Base-by-base conservation (phyloP, 2,113 vertebrate species). In the Sus scrofa region DNA sequence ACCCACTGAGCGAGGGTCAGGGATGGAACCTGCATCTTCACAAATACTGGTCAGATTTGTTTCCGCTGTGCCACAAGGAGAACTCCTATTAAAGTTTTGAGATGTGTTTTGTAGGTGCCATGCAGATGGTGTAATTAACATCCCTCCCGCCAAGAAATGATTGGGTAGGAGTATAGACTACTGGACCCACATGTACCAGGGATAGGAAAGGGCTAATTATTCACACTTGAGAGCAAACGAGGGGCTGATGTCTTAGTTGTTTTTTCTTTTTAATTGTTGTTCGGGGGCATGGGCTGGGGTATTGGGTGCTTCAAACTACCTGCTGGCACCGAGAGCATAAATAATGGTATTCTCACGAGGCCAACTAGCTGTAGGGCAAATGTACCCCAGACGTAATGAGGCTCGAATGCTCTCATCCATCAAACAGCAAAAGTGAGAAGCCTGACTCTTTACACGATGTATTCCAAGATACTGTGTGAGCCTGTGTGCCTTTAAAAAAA, bases 301-400 rank as follows among this genome's bases (percentile, higher is more conserved):
- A 8, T 27, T 27, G 83, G 22, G 2, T 37, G 22, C 14, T 12
- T 27, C 9, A 2, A 68, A 86, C 9, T 27, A 86, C 50, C 65
- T 32, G 6, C 32, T 86, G 63, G 13, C 32, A 34, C 13, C 26
- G 10, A n/a, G 39, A 34, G 13, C 1, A 1, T 34, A 8, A 2
- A 27, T 68, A 24, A 6, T 15, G 32, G 52, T 0, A 4, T 34
- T 12, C 62, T 34, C 26, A 54, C 8, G 44, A 44, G 44, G 44
- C 44, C 8, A 8, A 44, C 44, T 6, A 44, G 44, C 44, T 44
- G 44, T 37, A 3, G 24, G 30, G 27, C 22, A 11, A 24, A 14
- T 5, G 1, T 1, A 56, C 32, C 62, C 6, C 3, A 11, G 11
- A 4, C 4, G 52, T 24, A 20, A 8, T n/a, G 30, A 22, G 20